phyloP scores from a whole-genome alignment of 2,888 invertebrate species.

The Ophioninae sp. region DNA sequence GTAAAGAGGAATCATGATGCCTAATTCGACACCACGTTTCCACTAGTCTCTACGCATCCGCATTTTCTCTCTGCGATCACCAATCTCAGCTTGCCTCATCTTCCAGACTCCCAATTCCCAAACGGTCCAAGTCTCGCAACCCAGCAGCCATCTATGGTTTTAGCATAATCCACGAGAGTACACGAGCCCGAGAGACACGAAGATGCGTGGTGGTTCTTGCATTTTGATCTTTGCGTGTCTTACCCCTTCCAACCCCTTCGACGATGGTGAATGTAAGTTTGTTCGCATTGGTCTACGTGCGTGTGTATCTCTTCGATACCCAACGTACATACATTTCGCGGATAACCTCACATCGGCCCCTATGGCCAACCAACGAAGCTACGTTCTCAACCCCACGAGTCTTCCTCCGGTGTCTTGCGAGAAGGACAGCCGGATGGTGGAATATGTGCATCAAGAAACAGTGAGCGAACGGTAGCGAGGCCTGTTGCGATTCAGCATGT shows the following conservation, averaged over 20 bases:
- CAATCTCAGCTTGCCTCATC: conserved; percentile 27
- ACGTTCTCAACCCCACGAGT: conserved; percentile 25
- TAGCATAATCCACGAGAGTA: conserved; percentile 77
- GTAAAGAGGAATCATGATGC: conserved; percentile 54
- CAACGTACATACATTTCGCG: conserved; percentile 37
- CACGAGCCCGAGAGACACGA: conserved; percentile 70
- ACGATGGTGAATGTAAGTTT: conserved; percentile 25
- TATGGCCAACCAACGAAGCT: conserved; percentile 9
- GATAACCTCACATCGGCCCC: conserved; percentile 2
- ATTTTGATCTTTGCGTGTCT: conserved; percentile 27
- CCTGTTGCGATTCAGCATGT: conserved; percentile 49
- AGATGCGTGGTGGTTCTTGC: conserved; percentile 53
- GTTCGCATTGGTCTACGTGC: conserved; percentile 25
- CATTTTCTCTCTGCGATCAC: conserved; percentile 17
- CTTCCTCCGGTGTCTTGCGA: conserved; percentile 39
- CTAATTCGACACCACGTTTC: conserved; percentile 59
- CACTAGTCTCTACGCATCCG: conserved; percentile 55
- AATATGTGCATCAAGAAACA: conserved; percentile 49
- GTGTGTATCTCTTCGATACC: background rate
- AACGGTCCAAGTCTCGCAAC: conserved; percentile 49
- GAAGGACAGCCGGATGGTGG: conserved; percentile 34
- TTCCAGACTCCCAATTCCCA: conserved; percentile 42
- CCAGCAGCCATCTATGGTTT: conserved; percentile 66
- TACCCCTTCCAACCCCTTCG: background rate
- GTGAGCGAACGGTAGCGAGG: conserved; percentile 40